Conservation (phyloP, 2,888 invertebrate species). For the Hetaerina titia region DNA sequence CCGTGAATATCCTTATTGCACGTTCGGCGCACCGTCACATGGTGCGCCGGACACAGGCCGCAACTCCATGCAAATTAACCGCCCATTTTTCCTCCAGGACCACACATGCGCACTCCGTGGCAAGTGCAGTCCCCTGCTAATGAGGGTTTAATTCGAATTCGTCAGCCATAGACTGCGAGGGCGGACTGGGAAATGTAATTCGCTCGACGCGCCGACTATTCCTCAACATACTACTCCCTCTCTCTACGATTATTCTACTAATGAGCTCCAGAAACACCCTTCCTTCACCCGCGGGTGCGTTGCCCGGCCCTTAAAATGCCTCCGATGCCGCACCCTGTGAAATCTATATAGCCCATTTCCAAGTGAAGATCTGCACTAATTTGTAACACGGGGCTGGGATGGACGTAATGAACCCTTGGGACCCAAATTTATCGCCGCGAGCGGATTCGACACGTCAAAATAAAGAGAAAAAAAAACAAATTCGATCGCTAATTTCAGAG, state of each 20-base stretch:
- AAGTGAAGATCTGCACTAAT: background rate
- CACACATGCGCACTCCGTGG: background rate
- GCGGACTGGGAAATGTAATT: background rate
- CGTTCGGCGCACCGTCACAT: background rate
- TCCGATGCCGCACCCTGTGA: background rate
- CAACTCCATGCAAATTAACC: constrained; percentile 13
- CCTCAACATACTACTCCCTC: background rate
- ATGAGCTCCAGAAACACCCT: background rate
- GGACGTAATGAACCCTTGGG: background rate
- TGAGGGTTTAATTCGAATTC: background rate
- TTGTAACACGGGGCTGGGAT: background rate
- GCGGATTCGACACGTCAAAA: background rate
- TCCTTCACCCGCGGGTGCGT: background rate
- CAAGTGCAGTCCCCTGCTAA: background rate
- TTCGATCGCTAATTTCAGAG: background rate
- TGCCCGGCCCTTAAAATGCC: background rate
- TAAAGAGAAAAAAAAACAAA: background rate
- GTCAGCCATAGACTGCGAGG: background rate
- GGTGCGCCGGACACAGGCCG: background rate
- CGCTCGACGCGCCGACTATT: background rate
- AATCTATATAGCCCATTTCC: background rate
- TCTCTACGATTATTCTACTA: background rate
- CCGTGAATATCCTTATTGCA: background rate
- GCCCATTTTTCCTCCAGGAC: background rate
- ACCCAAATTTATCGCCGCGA: background rate